phyloP scores from a whole-genome alignment of 2,888 invertebrate genomes.

The Trachelus iudaicus region DNA sequence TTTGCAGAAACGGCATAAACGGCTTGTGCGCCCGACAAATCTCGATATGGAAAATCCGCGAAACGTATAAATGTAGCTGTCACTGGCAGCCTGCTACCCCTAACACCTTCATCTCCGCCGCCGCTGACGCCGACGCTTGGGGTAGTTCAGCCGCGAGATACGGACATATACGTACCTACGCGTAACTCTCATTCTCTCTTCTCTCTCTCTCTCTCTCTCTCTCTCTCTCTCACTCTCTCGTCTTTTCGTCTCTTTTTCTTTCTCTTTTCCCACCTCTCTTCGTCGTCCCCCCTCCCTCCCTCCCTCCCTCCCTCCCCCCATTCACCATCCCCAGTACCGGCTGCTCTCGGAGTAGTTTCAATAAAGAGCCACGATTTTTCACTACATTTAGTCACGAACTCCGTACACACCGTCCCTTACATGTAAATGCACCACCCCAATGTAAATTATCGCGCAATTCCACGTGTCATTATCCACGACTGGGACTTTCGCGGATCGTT shows the following conservation, averaged over 20 bases:
- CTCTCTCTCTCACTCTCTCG: no score
- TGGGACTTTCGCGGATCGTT: constrained; percentile 20
- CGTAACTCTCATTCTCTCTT: neutral
- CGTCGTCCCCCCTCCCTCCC: neutral
- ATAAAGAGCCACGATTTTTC: constrained; percentile 44
- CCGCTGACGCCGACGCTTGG: neutral
- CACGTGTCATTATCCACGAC: constrained; percentile 31
- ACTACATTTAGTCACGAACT: constrained; percentile 49
- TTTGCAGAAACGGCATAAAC: constrained; percentile 48
- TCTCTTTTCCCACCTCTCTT: neutral
- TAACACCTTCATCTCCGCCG: constrained; percentile 50
- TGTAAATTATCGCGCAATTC: constrained; percentile 42
- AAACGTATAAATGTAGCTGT: constrained; percentile 64
- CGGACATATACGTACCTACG: neutral
- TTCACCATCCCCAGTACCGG: neutral
- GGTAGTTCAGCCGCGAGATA: constrained; percentile 2
- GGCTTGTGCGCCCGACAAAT: constrained; percentile 52
- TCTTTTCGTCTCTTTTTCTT: neutral
- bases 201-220: no score
- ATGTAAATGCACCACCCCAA: constrained; percentile 11
- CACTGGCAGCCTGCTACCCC: constrained; percentile 54
- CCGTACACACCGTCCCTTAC: constrained; percentile 26
- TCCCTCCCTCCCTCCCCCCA: neutral
- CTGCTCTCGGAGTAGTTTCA: constrained; percentile 1
- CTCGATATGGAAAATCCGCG: constrained; percentile 62